A percentile compares a stretch with the other conserved stretches of the same genome.
Evolutionary conservation across 2,113 vertebrate species (phyloP).

Genomic region (Peromyscus polionotus): DNA sequence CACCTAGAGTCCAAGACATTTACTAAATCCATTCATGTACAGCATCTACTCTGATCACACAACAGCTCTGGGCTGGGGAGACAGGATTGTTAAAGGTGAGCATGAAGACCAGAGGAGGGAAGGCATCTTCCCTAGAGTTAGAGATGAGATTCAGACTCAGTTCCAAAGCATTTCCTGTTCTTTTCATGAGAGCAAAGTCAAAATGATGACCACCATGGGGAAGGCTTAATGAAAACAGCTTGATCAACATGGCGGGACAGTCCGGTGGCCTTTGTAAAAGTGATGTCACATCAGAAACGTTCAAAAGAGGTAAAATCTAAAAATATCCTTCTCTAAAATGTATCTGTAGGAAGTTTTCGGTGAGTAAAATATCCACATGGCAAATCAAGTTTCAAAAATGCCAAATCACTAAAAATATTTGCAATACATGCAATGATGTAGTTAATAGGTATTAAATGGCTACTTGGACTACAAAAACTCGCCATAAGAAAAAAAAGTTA

Average conservation of each 20-base stretch:
- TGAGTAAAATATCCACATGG: background rate
- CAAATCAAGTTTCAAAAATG: background rate
- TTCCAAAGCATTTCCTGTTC: background rate
- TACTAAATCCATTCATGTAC: background rate
- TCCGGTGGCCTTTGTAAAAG: background rate
- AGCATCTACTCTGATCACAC: background rate
- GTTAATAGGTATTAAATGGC: background rate
- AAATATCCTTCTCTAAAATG: background rate
- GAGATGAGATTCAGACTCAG: background rate
- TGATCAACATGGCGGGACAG: background rate
- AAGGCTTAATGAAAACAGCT: background rate
- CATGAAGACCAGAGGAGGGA: background rate
- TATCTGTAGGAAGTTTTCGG: background rate
- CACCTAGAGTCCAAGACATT: background rate
- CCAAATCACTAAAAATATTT: background rate
- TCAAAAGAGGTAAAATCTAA: background rate
- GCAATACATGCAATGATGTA: background rate
- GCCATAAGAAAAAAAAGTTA: background rate
- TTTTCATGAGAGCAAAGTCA: background rate
- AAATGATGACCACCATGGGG: background rate
- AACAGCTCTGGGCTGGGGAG: too few relatives aligned
- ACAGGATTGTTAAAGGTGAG: background rate
- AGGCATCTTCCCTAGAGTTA: background rate
- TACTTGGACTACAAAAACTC: background rate
- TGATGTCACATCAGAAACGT: background rate